phyloP scores from a whole-genome alignment of 2,797 vertebrate genomes.

The Vultur gryphus region DNA sequence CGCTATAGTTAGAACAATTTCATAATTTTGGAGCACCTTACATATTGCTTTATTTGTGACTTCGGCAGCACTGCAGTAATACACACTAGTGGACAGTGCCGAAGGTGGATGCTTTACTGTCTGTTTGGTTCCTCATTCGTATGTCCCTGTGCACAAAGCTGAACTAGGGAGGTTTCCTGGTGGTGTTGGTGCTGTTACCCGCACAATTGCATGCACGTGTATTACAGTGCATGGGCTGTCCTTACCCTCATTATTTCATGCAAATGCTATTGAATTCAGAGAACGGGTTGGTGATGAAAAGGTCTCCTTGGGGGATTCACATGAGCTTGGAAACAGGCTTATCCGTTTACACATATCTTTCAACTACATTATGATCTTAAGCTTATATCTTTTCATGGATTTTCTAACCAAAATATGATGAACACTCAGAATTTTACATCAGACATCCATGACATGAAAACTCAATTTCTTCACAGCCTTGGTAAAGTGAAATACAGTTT shows the following conservation, averaged over 20 bases:
- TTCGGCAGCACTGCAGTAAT: not conserved
- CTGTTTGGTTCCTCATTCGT: not conserved
- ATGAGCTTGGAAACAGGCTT: not conserved
- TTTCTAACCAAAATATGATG: not conserved
- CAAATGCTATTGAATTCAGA: not conserved
- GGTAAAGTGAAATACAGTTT: not conserved
- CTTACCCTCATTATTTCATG: not conserved
- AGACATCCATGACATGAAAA: not conserved
- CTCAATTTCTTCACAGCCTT: not conserved
- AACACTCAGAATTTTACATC: not conserved
- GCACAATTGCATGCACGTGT: not conserved
- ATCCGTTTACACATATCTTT: not conserved
- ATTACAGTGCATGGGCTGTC: not conserved
- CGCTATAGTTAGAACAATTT: not conserved
- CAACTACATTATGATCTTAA: not conserved
- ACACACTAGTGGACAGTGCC: too few species aligned
- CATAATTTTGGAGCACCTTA: not conserved
- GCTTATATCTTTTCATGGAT: not conserved
- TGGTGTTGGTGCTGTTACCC: not conserved
- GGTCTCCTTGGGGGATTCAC: not conserved
- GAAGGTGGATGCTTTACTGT: fast-evolving
- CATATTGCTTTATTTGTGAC: not conserved
- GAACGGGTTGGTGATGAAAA: not conserved
- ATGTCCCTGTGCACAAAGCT: not conserved
- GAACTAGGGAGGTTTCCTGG: not conserved